phyloP scores from a whole-genome alignment of 92 coral and sea anemone genomes.

The Epizoanthus fatuus region DNA sequence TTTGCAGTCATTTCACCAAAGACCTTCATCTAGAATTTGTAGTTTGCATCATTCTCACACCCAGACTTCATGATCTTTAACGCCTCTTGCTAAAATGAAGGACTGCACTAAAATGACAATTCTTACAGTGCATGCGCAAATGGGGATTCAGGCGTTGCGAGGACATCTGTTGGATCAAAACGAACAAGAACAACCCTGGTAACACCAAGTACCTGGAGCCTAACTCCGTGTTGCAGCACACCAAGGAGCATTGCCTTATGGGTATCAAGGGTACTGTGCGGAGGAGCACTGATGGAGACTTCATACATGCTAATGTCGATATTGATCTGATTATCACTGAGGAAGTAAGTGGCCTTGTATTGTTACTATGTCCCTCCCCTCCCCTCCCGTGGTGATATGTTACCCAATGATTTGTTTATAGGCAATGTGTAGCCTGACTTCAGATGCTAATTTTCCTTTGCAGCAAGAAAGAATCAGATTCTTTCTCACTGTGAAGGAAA shows the following conservation, averaged over 20 bases:
- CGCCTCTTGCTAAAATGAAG: no score
- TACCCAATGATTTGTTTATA: no score
- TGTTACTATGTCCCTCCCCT: background rate
- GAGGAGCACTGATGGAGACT: constrained; percentile 97
- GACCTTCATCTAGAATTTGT: no score
- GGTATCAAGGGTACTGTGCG: constrained; percentile 98
- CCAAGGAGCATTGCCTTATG: constrained; percentile 98
- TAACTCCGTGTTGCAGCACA: constrained; percentile 96
- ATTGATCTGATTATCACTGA: constrained; percentile 97
- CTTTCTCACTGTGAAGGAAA: no score
- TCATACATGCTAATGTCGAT: constrained; percentile 98
- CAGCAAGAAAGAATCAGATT: no score
- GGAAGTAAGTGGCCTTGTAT: constrained; percentile 71
- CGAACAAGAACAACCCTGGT: constrained; percentile 98
- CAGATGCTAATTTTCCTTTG: no score
- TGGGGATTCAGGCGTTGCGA: constrained; percentile 99
- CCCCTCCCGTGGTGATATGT: background rate
- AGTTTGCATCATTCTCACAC: no score
- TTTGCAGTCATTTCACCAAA: no score
- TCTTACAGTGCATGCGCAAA: constrained; percentile 85
- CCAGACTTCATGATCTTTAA: no score
- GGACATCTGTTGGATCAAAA: constrained; percentile 99
- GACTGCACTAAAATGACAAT: no score
- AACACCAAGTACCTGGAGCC: constrained; percentile 98
- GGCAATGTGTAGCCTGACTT: no score